Percentiles rank a stretch among this genome's conserved stretches.
Evolutionary conservation across 2,797 vertebrate species (phyloP).

Genomic region (Microctenopoma stevenorrisi): DNA sequence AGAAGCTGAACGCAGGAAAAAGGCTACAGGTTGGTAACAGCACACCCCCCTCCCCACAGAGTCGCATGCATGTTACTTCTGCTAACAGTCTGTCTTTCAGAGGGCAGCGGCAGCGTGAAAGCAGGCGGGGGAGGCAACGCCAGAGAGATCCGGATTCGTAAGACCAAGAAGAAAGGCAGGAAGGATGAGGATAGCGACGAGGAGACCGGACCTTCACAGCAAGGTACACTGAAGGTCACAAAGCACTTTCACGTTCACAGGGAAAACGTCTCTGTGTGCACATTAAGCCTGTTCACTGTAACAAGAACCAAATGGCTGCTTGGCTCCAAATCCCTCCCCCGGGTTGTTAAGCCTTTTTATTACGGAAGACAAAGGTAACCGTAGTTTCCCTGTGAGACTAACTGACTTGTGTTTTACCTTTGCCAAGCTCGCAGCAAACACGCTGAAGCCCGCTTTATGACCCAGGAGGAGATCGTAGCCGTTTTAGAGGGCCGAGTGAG

Average conservation of each 20-base stretch:
- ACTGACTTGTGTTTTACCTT: constrained; percentile 57
- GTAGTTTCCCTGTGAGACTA: constrained; percentile 54
- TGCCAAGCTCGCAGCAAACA: constrained; percentile 87
- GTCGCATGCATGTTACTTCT: not conserved
- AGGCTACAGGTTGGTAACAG: constrained; percentile 84
- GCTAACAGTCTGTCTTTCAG: constrained; percentile 66
- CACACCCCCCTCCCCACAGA: not conserved
- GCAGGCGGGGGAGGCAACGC: constrained; percentile 90
- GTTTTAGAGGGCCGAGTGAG: constrained; percentile 85
- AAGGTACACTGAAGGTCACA: constrained; percentile 64
- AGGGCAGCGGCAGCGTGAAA: constrained; percentile 91
- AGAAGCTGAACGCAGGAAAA: constrained; percentile 91
- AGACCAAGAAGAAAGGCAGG: constrained; percentile 92
- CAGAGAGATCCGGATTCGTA: constrained; percentile 92
- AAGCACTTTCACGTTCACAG: constrained; percentile 16
- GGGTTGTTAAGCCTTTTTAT: constrained; percentile 37
- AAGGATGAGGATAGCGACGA: constrained; percentile 94
- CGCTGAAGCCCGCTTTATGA: constrained; percentile 87
- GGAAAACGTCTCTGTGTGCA: constrained; percentile 34
- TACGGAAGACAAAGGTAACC: constrained; percentile 34
- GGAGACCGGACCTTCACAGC: constrained; percentile 79
- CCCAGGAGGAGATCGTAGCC: constrained; percentile 87
- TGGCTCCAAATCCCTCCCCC: constrained; percentile 31
- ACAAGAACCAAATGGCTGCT: constrained; percentile 43
- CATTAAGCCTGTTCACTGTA: constrained; percentile 50